Conservation (phyloP, 1,140 invertebrate genomes). For the Dendroctonus ponderosae region DNA sequence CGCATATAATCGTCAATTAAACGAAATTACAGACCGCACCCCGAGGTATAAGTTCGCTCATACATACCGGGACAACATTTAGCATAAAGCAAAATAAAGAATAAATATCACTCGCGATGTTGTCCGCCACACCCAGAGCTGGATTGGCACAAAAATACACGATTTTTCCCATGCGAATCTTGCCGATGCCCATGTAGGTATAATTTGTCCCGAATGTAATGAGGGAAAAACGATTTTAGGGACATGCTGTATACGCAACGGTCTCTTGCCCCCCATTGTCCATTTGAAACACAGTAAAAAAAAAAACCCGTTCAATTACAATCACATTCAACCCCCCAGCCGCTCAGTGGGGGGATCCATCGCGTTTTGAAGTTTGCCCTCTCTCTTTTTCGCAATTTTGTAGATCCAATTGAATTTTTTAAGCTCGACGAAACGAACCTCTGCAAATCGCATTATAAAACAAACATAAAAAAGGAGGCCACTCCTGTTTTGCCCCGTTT, state of each 20-base stretch:
- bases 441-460: slow-evolving; percentile 20
- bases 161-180: no score
- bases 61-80: not conserved
- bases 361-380: slow-evolving; percentile 17
- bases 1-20: slow-evolving; percentile 4
- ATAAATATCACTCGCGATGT: not conserved
- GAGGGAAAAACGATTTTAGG: no score
- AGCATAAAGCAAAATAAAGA: slow-evolving; percentile 5
- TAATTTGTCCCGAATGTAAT: no score
- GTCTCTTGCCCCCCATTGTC: no score
- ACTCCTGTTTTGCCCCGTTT: slow-evolving; percentile 12
- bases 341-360: not conserved
- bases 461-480: not conserved
- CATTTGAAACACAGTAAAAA: no score
- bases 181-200: no score
- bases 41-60: not conserved
- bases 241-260: no score
- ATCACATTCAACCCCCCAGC: no score
- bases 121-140: not conserved
- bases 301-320: no score
- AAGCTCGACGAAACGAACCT: slow-evolving; percentile 17
- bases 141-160: not conserved
- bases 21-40: not conserved
- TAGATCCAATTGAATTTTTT: slow-evolving; percentile 23
- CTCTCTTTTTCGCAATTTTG: slow-evolving; percentile 18